Evolutionary conservation across 1,140 invertebrate species (phyloP).

Genomic region (Hirudo medicinalis): DNA sequence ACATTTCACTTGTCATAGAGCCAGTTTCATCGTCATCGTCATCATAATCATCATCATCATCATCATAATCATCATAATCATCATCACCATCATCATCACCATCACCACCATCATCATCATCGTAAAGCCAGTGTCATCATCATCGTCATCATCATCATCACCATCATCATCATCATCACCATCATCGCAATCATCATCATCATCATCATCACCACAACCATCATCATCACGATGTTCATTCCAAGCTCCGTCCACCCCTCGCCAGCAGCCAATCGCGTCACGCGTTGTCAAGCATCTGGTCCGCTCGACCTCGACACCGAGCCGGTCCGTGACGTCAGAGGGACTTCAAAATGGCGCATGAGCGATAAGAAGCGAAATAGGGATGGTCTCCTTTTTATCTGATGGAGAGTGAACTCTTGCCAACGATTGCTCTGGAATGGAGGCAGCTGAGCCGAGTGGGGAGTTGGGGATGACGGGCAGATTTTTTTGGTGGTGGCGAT

Average conservation of each 20-base stretch:
- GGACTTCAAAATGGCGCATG: not conserved
- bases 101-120: not conserved
- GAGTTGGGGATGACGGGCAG: not conserved
- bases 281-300: not conserved
- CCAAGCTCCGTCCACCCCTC: not conserved
- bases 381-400: not conserved
- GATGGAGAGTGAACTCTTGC: too few relatives aligned
- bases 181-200: not conserved
- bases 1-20: not conserved
- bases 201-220: not conserved
- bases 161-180: slow-evolving; percentile 4
- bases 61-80: too few relatives aligned
- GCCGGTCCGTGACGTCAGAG: not conserved
- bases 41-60: not conserved
- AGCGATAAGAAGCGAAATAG: not conserved
- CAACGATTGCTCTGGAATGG: not conserved
- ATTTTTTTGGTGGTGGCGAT: not conserved
- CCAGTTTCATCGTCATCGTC: not conserved
- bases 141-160: slow-evolving; percentile 12
- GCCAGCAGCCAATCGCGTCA: not conserved
- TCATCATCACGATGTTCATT: not conserved
- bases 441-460: not conserved
- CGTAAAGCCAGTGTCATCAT: not conserved
- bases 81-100: not conserved
- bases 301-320: not conserved